phyloP scores from a whole-genome alignment of 1,140 invertebrate species.

The Drosophila melanica region DNA sequence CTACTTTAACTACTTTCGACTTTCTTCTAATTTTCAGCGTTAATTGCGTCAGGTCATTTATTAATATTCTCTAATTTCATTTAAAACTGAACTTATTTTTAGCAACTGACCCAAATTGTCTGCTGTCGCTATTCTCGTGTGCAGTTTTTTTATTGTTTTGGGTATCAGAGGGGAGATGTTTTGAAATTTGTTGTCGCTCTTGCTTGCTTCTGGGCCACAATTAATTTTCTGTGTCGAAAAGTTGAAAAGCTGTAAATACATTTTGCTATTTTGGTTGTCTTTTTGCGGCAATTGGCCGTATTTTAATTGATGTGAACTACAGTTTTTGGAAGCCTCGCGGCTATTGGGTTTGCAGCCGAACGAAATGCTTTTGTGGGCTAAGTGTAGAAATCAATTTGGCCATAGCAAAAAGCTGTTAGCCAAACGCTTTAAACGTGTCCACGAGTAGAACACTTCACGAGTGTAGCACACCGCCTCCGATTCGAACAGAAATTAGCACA shows the following conservation, averaged over 20 bases:
- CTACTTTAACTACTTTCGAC: no score
- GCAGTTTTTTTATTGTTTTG: constrained; percentile 7
- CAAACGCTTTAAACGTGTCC: constrained; percentile 36
- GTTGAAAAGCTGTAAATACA: constrained; percentile 17
- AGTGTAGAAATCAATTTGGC: constrained; percentile 42
- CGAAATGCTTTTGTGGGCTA: constrained; percentile 33
- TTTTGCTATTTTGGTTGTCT: constrained; percentile 5
- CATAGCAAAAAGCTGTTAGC: constrained; percentile 34
- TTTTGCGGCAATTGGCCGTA: constrained; percentile 36
- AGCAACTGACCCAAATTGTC: constrained; percentile 42
- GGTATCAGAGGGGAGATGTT: constrained; percentile 1
- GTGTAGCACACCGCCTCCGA: constrained; percentile 5
- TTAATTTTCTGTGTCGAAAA: constrained; percentile 33
- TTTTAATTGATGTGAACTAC: constrained; percentile 46
- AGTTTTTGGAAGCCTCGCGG: constrained; percentile 8
- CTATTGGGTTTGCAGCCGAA: constrained; percentile 1
- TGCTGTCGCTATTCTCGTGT: constrained; percentile 16
- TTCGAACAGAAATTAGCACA: constrained; percentile 19
- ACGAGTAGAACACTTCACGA: constrained; percentile 41
- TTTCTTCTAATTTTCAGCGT: no score
- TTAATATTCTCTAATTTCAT: constrained; percentile 2
- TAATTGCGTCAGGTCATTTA: not conserved
- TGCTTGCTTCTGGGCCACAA: constrained; percentile 26
- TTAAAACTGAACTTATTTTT: constrained; percentile 40
- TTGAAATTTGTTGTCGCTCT: constrained; percentile 11